phyloP scores from a whole-genome alignment of 2,797 vertebrate genomes.

The Valencia hispanica region DNA sequence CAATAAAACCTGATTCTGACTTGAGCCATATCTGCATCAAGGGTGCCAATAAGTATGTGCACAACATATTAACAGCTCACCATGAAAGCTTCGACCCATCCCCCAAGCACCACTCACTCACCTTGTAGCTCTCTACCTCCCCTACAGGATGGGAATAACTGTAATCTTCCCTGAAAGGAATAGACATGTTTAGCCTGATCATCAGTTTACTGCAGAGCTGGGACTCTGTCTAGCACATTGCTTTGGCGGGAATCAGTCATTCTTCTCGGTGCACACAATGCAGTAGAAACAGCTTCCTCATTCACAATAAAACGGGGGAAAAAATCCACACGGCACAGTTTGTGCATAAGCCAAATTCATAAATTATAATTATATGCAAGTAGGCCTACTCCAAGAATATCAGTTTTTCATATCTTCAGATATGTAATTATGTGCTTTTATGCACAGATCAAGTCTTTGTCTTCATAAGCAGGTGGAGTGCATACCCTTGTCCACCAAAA shows the following conservation, averaged over 20 bases:
- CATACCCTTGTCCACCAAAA: slow-evolving; percentile 49
- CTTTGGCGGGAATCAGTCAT: slow-evolving; percentile 63
- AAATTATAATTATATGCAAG: slow-evolving; percentile 38
- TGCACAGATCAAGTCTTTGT: slow-evolving; percentile 22
- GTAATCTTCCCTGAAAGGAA: neutral
- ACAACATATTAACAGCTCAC: neutral
- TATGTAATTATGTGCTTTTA: slow-evolving; percentile 12
- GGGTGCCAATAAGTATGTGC: neutral
- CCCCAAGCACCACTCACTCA: neutral
- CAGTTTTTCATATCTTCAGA: slow-evolving; percentile 21
- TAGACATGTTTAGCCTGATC: neutral
- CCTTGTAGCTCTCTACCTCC: neutral
- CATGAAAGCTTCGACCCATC: neutral
- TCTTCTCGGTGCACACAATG: slow-evolving; percentile 63
- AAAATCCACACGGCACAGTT: slow-evolving; percentile 27
- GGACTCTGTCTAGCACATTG: slow-evolving; percentile 49
- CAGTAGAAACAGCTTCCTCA: slow-evolving; percentile 57
- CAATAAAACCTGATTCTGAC: no score
- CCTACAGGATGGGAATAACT: neutral
- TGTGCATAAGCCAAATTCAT: slow-evolving; percentile 34
- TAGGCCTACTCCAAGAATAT: slow-evolving; percentile 17
- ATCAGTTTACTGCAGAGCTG: slow-evolving; percentile 13
- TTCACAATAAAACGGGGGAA: slow-evolving; percentile 65
- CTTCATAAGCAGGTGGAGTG: slow-evolving; percentile 42
- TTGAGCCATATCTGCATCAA: neutral